Percentiles rank a stretch among this genome's conserved stretches.
Conservation (phyloP, 2,888 invertebrate genomes). For the Trichogramma evanescens region DNA sequence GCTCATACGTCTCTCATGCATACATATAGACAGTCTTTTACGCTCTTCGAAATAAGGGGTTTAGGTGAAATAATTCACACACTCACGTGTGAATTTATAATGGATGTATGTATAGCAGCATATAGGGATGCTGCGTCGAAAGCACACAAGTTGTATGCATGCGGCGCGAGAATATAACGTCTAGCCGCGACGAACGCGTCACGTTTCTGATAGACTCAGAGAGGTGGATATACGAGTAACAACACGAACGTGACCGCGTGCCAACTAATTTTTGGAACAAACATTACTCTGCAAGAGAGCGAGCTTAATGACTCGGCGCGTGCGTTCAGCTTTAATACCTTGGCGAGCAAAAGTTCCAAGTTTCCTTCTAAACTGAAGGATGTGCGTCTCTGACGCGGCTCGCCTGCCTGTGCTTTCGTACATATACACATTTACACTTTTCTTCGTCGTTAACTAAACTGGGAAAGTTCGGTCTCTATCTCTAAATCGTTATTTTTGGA, state of each 20-base stretch:
- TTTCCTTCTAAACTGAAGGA: not conserved
- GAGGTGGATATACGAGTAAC: not conserved
- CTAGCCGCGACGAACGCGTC: not conserved
- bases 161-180: slow-evolving; percentile 8
- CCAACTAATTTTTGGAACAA: slow-evolving; percentile 17
- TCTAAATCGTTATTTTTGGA: too few species aligned
- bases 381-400: not conserved
- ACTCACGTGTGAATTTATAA: too few species aligned
- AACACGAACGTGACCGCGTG: slow-evolving; percentile 8
- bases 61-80: slow-evolving; percentile 2
- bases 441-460: too few species aligned
- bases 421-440: too few species aligned
- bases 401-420: not conserved
- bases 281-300: slow-evolving; percentile 5
- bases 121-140: not conserved
- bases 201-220: slow-evolving; percentile 1
- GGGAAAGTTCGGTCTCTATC: too few species aligned
- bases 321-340: too few species aligned
- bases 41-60: too few species aligned
- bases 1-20: too few species aligned
- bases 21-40: too few species aligned
- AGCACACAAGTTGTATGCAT: too few species aligned
- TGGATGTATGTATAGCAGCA: not conserved
- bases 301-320: slow-evolving; percentile 10
- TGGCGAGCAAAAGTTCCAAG: not conserved